Evolutionary conservation across 2,113 vertebrate species (phyloP), one percentile per base, ranked within the genome.

Genomic region (Oncorhynchus masou): DNA sequence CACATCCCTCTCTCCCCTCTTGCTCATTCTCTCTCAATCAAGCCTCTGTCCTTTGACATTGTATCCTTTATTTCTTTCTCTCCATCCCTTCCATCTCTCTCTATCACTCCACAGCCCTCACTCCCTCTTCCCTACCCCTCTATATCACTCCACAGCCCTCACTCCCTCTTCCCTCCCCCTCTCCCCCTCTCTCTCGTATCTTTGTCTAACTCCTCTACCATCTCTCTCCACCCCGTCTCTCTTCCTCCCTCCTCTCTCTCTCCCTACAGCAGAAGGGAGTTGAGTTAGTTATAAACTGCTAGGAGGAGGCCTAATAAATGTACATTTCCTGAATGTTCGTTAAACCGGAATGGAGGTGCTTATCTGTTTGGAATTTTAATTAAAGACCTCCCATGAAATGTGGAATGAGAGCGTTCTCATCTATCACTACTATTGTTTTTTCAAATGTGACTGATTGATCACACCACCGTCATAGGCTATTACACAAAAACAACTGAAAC

Each of bases 231-330:
- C 34, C 5, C 34, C 34, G 5, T 34, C 34, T 7, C 31, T 34
- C 31, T 31, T 5, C 5, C 31, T 6, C 27, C 31, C 39, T 39
- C 39, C 7, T 31, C 31, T 34, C 34, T 34, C 5, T 5, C 31
- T 34, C 64, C 68, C 45, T 20, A 5, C 57, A 77, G 60, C 19
- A 76, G 76, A 75, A 59, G 72, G 68, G 27, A 20, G 19, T 68
- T 77, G 54, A 74, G 31, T 66, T 51, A 49, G 59, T 83, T 83
- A 74, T 68, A 70, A 19, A 73, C 66, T 76, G 59, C 83, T 68
- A 73, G 67, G 73, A 78, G 78, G 73, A 75, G 31, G 57, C 8
- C 75, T 84, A 84, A 89, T 83, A 70, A 74, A 80, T 78, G 79
- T 29, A 82, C 80, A 81, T 73, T 70, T 39, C 79, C 45, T 62